These are phyloP conservation scores for Clostera curtula DNA, from an alignment of 2,888 invertebrate species.

Conservation along the genomic window DNA sequence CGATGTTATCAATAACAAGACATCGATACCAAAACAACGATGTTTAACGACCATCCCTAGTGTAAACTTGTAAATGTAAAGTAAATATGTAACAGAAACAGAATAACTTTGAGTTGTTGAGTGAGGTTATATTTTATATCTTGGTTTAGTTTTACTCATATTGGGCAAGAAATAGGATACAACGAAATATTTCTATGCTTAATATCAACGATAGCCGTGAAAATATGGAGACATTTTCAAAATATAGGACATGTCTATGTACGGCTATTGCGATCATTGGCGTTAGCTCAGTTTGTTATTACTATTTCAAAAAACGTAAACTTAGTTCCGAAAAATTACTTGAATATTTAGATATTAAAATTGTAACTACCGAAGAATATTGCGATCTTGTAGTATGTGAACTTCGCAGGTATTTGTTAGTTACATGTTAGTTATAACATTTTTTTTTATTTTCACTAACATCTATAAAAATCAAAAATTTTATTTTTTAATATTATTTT, in stretches of 20 bases:
- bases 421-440: neutral
- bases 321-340: slow-evolving; percentile 33
- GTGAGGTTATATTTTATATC: too few relatives aligned
- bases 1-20: too few relatives aligned
- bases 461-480: neutral
- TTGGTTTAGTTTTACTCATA: too few relatives aligned
- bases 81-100: too few relatives aligned
- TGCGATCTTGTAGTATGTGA: slow-evolving; percentile 41
- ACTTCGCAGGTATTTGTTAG: slow-evolving; percentile 40
- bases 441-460: neutral
- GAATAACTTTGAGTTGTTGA: too few relatives aligned
- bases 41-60: too few relatives aligned
- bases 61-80: too few relatives aligned
- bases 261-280: slow-evolving; percentile 31
- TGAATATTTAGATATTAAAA: slow-evolving; percentile 39
- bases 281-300: slow-evolving; percentile 33
- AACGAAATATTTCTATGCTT: neutral
- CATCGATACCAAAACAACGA: too few relatives aligned
- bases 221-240: slow-evolving; percentile 29
- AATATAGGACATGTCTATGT: slow-evolving; percentile 29
- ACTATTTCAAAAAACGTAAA: slow-evolving; percentile 25
- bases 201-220: neutral
- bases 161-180: neutral
- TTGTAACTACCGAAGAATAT: slow-evolving; percentile 32
- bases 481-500: slow-evolving; percentile 8